phyloP scores from a whole-genome alignment of 2,113 vertebrate species.

The Copsychus sechellarum region DNA sequence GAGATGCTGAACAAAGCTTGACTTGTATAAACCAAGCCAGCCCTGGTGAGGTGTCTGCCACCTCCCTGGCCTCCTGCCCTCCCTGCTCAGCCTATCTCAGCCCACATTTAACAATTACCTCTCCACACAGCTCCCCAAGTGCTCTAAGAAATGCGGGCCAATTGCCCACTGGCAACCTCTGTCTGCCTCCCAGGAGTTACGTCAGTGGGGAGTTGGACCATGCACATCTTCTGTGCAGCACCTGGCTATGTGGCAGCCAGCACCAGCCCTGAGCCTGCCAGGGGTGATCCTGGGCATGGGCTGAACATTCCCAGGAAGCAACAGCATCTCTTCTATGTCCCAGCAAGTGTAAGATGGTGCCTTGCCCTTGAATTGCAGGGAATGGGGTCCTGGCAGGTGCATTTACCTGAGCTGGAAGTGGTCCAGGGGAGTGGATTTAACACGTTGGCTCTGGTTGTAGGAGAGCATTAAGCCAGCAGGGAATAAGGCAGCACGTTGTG shows the following conservation, averaged over 20 bases:
- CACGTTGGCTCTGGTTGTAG: neutral
- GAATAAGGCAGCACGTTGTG: neutral
- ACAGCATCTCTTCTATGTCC: neutral
- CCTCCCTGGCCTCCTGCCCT: conserved; percentile 53
- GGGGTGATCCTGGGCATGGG: fast-evolving
- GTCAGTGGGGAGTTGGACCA: neutral
- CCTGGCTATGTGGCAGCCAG: neutral
- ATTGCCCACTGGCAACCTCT: conserved; percentile 42
- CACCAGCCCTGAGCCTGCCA: neutral
- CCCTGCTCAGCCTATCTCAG: conserved; percentile 46
- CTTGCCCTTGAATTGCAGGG: neutral
- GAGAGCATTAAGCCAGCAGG: neutral
- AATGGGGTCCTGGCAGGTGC: neutral
- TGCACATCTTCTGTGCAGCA: neutral
- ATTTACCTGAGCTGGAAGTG: neutral
- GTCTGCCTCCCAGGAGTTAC: conserved; percentile 41
- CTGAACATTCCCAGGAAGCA: neutral
- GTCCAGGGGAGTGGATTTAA: neutral
- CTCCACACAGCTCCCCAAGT: neutral
- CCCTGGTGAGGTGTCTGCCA: conserved; percentile 36
- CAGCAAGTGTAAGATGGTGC: neutral
- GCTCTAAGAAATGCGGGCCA: neutral
- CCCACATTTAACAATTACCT: conserved; percentile 62
- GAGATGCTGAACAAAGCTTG: conserved; percentile 52
- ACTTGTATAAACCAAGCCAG: conserved; percentile 47